phyloP scores from a whole-genome alignment of 2,888 invertebrate genomes.

The Lagria hirta region DNA sequence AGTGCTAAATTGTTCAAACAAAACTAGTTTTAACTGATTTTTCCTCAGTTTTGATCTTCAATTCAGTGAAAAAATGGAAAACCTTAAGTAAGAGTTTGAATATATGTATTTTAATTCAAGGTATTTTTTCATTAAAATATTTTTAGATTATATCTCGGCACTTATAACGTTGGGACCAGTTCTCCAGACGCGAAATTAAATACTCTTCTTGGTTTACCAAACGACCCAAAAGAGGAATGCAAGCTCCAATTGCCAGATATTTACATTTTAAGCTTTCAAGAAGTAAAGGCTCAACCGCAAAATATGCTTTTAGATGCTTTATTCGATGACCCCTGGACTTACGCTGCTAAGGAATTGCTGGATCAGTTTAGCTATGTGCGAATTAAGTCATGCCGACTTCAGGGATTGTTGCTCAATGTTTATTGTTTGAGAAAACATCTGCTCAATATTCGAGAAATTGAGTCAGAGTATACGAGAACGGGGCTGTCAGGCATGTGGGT shows the following conservation, averaged over 20 bases:
- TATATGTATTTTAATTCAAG: slow-evolving; percentile 3
- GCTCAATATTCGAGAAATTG: slow-evolving; percentile 78
- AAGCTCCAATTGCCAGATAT: slow-evolving; percentile 72
- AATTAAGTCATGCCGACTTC: slow-evolving; percentile 77
- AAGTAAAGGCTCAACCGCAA: slow-evolving; percentile 85
- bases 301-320: slow-evolving; percentile 79
- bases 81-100: slow-evolving; percentile 35
- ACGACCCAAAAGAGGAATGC: slow-evolving; percentile 59
- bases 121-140: slow-evolving; percentile 57
- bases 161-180: slow-evolving; percentile 89
- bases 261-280: slow-evolving; percentile 83
- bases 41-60: not conserved
- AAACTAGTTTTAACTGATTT: not conserved
- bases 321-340: slow-evolving; percentile 85
- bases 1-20: too few species aligned
- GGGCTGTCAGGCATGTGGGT: slow-evolving; percentile 94
- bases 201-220: slow-evolving; percentile 68
- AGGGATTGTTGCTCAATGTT: slow-evolving; percentile 78
- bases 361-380: slow-evolving; percentile 72
- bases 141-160: slow-evolving; percentile 76
- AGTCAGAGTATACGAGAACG: slow-evolving; percentile 84
- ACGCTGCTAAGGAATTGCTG: slow-evolving; percentile 69
- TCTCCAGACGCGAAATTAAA: slow-evolving; percentile 72
- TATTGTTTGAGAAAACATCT: slow-evolving; percentile 80
- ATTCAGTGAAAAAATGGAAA: slow-evolving; percentile 38